Evolutionary conservation across 2,113 vertebrate genomes (phyloP), one percentile per base, ranked within the genome.

Genomic region (Zapus hudsonius): DNA sequence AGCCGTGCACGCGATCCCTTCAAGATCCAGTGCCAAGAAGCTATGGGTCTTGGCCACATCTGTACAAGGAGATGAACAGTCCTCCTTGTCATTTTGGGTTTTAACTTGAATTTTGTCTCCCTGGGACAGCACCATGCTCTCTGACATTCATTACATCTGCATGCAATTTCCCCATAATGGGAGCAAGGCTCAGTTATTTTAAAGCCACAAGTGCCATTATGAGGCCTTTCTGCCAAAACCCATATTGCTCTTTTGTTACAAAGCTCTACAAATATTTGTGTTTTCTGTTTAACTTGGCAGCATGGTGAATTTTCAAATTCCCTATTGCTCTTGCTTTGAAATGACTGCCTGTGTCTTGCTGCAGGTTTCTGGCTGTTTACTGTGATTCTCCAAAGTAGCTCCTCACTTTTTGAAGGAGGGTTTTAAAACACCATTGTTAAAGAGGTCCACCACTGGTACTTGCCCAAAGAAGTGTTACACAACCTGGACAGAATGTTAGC

Each of bases 181-280:
- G 84, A 93, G 88, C 47, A 87, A 89, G 72, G 6, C 70, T 84
- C 16, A 2, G 31, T 94, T 94, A 93, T 92, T 96, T 89, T 89
- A 96, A 96, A 97, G 89, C 84, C 63, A 61, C 73, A 87, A 93
- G 76, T 87, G 69, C 84, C 93, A 92, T 92, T 94, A 94, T 84
- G 85, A 84, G 55, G 73, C 75, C 86, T 84, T 94, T 92, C 89
- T 92, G 95, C 87, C 96, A 96, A 95, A 94, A 91, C 76, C 66
- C 87, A 64, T 87, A 69, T 84, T 91, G 61, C 70, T 95, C 89
- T 78, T 95, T 91, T 89, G 93, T 96, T 96, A 91, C 93, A 95
- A 94, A 95, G 94, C 86, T 92, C 90, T 76, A 92, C 91, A 96
- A 95, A 94, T 96, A 89, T 96, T 96, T 96, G 76, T 95, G 83